phyloP scores from a whole-genome alignment of 2,797 vertebrate species.

The Coregonus suidteri region DNA sequence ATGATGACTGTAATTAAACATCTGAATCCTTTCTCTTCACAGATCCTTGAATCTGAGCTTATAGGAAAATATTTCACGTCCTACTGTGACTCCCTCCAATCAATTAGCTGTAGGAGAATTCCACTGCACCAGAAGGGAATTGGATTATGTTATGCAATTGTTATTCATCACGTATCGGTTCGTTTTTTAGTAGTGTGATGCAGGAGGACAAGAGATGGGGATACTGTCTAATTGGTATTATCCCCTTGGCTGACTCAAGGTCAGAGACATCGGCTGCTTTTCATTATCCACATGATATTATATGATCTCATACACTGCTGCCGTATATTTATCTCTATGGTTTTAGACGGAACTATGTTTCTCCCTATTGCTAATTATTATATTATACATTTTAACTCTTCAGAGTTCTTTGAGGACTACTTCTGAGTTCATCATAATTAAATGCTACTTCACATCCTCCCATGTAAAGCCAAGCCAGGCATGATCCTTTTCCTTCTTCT shows the following conservation, averaged over 20 bases:
- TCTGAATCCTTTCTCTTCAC: neutral
- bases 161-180: neutral
- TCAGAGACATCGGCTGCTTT: neutral
- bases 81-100: neutral
- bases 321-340: neutral
- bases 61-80: neutral
- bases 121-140: neutral
- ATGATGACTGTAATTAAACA: neutral
- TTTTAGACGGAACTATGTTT: neutral
- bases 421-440: conserved; percentile 8
- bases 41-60: neutral
- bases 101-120: neutral
- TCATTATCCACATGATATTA: neutral
- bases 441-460: neutral
- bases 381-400: neutral
- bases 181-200: neutral
- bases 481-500: neutral
- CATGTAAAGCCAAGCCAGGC: neutral
- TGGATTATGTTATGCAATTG: neutral
- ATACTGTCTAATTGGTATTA: neutral
- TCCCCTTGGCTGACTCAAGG: neutral
- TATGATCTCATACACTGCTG: neutral
- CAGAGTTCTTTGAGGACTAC: neutral
- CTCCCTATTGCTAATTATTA: neutral
- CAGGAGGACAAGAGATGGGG: neutral